A percentile compares a stretch with the other conserved stretches of the same genome.
Conservation (phyloP, 2,113 vertebrate genomes). For the Tragelaphus buxtoni region DNA sequence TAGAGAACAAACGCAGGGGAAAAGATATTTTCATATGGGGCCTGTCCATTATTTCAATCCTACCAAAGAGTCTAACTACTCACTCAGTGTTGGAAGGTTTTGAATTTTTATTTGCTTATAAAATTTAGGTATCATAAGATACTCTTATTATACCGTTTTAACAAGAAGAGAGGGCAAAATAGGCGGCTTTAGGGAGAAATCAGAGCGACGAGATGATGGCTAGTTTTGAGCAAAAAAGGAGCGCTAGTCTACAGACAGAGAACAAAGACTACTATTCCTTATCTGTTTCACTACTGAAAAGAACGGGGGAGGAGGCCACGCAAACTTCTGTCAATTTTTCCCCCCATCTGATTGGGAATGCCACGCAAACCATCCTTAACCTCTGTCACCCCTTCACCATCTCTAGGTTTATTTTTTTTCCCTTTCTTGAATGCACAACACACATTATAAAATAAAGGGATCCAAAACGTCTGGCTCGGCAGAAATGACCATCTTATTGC, state of each 20-base stretch:
- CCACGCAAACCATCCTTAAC: neutral
- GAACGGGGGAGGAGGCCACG: neutral
- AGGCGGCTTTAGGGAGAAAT: neutral
- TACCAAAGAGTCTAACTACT: neutral
- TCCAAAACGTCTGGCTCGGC: neutral
- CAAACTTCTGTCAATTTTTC: neutral
- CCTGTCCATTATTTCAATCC: neutral
- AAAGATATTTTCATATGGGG: neutral
- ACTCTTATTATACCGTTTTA: neutral
- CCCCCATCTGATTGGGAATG: neutral
- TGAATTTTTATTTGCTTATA: neutral
- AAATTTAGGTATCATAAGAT: neutral
- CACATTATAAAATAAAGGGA: neutral
- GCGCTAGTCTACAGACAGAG: slow-evolving; percentile 1
- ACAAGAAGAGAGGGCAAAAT: slow-evolving; percentile 27
- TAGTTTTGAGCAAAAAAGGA: slow-evolving; percentile 15
- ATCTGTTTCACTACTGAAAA: neutral
- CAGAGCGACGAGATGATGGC: slow-evolving; percentile 23
- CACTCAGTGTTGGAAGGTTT: neutral
- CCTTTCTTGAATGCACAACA: neutral
- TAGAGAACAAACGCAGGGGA: slow-evolving; percentile 27
- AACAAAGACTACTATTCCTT: slow-evolving; percentile 79
- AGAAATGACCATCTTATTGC: neutral
- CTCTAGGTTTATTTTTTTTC: neutral
- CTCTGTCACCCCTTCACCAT: neutral